Evolutionary conservation across 2,113 vertebrate species (phyloP).

Genomic region (Petrocephalus microphthalmus): DNA sequence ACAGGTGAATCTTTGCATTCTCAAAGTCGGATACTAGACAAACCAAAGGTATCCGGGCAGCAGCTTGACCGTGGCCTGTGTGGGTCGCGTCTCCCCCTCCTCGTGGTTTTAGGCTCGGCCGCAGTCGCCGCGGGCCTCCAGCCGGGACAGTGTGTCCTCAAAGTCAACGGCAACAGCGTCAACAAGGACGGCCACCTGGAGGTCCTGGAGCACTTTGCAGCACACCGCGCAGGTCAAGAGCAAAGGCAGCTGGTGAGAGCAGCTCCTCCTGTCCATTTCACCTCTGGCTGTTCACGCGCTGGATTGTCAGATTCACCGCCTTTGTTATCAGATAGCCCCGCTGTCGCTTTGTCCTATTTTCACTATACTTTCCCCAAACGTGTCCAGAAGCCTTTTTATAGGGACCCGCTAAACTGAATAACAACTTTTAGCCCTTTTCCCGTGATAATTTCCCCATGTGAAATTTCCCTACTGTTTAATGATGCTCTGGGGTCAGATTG

Average conservation of each 20-base stretch:
- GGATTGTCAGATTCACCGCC: background rate
- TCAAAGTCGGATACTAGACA: background rate
- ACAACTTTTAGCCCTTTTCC: too few relatives aligned
- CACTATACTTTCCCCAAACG: background rate
- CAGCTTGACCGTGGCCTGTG: background rate
- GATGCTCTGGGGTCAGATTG: too few relatives aligned
- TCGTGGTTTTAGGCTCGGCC: conserved; percentile 67
- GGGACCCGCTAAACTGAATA: background rate
- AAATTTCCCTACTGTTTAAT: too few relatives aligned
- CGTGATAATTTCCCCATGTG: too few relatives aligned
- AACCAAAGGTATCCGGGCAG: background rate
- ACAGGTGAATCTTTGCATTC: background rate
- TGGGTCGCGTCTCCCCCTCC: conserved; percentile 14
- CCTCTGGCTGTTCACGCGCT: background rate
- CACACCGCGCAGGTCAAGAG: conserved; percentile 65
- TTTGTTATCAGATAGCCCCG: background rate
- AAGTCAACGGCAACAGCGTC: conserved; percentile 84
- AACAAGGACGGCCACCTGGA: conserved; percentile 63
- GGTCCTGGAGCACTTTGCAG: conserved; percentile 85
- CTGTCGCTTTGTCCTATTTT: background rate
- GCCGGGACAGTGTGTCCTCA: conserved; percentile 85
- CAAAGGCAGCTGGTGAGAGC: conserved; percentile 43
- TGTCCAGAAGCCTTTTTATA: background rate
- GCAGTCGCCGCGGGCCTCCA: conserved; percentile 79
- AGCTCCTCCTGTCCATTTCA: background rate